Conservation (phyloP, 92 coral and sea anemone genomes). For the Siderastrea radians region DNA sequence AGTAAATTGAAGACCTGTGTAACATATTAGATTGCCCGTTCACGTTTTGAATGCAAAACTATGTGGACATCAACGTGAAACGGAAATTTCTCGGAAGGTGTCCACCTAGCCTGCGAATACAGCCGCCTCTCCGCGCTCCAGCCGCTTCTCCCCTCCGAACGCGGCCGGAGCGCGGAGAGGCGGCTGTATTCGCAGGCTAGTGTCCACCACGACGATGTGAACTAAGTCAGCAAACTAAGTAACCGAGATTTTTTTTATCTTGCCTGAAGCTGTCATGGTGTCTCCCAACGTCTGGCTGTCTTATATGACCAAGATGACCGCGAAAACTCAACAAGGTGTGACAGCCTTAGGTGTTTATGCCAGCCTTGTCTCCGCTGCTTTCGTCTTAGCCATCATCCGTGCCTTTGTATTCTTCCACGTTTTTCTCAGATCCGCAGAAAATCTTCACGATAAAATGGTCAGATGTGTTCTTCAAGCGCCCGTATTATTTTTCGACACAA, state of each 20-base stretch:
- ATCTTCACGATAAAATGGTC: conserved; percentile 48
- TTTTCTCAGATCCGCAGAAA: conserved; percentile 39
- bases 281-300: conserved; percentile 55
- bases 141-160: too few species aligned
- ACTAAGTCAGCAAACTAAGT: background rate
- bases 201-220: background rate
- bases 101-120: too few species aligned
- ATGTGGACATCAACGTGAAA: background rate
- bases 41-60: too few species aligned
- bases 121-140: too few species aligned
- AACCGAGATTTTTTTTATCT: background rate
- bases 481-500: conserved; percentile 51
- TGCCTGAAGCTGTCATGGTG: conserved; percentile 21
- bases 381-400: conserved; percentile 5
- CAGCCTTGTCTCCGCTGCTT: background rate
- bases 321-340: conserved; percentile 15
- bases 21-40: too few species aligned
- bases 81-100: too few species aligned
- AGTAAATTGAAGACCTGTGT: too few species aligned
- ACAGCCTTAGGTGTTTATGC: conserved; percentile 5
- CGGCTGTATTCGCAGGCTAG: too few species aligned
- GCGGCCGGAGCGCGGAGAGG: too few species aligned
- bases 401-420: conserved; percentile 11
- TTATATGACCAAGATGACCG: conserved; percentile 36
- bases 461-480: conserved; percentile 25